Evolutionary conservation across 2,113 vertebrate genomes (phyloP), one percentile per base, ranked within the genome.

Genomic region (Onychorhynchus coronatus): DNA sequence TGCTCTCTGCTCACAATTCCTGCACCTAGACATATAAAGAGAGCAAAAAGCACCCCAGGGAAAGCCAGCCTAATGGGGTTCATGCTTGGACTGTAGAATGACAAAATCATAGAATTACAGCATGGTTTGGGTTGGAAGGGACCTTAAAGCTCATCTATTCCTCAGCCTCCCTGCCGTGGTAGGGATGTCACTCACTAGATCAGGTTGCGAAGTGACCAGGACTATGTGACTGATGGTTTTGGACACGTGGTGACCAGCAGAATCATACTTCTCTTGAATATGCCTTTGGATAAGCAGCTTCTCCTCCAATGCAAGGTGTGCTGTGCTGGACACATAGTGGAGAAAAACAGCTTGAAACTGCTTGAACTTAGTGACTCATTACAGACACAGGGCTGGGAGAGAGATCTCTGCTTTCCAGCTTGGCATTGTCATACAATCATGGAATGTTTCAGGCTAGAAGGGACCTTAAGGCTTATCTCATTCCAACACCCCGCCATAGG

Each of bases 391-490:
- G 6, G 50, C 39, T 56, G 42, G 19, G 47, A 49, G 33, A 50
- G 49, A 76, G 8, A 25, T 22, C 31, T 59, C 18, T 71, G 23
- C 22, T 63, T 42, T 67, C 46, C 46, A 73, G 5, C 15, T 50
- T 75, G 47, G 8, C 8, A 21, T 2, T 68, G 9, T 10, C 19
- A 16, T 8, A 16, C 30, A 37, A 49, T 37, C 13, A 33, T 1
- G 1, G 22, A 49, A 56, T 35, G 14, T 7, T 42, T 49, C 6
- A 5, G 27, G 8, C 12, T 39, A 12, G 61, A 37, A 39, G 3
- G 1, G 19, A 46, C 14, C 3, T 9, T 74, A 67, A 24, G 44
- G 4, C 2, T 21, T 49, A 35, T 49, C 41, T 11, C 0, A 0
- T 55, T 47, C 25, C 9, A 27, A 25, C 7, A 3, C 2, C 11